Evolutionary conservation across 2,797 vertebrate species (phyloP).

Genomic region (Columba guinea): DNA sequence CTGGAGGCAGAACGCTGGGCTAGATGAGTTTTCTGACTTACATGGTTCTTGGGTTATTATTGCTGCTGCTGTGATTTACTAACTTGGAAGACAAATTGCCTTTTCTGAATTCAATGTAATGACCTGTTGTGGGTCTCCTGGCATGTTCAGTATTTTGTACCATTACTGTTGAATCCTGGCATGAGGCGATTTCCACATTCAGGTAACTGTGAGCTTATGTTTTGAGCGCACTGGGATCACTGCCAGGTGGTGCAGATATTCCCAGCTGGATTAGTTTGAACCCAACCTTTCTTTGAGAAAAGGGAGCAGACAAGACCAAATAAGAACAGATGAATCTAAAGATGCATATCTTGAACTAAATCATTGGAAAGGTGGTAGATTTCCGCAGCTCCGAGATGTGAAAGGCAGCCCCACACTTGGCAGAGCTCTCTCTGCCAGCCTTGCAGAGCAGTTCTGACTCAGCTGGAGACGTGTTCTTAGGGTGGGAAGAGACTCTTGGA

Average conservation of each 20-base stretch:
- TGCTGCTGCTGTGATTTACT: background rate
- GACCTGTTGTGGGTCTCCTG: background rate
- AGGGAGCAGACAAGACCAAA: background rate
- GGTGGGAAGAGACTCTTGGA: background rate
- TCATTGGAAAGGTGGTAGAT: background rate
- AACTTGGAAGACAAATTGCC: background rate
- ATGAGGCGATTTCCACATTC: background rate
- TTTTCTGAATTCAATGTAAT: background rate
- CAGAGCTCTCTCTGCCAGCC: background rate
- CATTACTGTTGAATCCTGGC: background rate
- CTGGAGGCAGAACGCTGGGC: background rate
- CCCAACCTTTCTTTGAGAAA: background rate
- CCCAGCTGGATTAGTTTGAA: background rate
- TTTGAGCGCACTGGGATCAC: fast-evolving
- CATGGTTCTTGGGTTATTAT: background rate
- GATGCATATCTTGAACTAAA: background rate
- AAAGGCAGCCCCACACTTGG: background rate
- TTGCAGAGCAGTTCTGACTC: background rate
- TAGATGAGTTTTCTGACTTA: background rate
- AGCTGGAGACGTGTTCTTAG: background rate
- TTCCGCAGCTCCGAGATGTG: background rate
- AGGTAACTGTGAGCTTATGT: background rate
- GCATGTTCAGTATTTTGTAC: background rate
- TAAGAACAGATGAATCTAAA: background rate
- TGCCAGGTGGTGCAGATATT: background rate